Evolutionary conservation across 2,888 invertebrate genomes (phyloP).

Genomic region (Mellilla xanthometata): DNA sequence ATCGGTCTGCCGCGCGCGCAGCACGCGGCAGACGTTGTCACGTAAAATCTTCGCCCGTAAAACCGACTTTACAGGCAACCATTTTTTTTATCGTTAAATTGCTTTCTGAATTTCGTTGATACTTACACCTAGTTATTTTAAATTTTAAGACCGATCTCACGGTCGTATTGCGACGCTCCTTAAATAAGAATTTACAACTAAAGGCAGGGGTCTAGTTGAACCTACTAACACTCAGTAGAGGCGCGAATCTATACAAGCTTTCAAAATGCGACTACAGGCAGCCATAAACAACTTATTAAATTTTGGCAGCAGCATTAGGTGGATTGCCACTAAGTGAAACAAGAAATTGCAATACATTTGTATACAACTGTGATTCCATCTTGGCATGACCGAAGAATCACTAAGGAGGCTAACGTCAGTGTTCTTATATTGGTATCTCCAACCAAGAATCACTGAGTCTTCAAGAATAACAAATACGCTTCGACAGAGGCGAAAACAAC

Average conservation of each 20-base stretch:
- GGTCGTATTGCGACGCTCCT: not conserved
- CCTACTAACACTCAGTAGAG: no score
- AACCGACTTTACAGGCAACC: no score
- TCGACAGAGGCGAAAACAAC: no score
- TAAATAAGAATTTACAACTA: conserved; percentile 12
- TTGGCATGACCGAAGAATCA: no score
- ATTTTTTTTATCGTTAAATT: no score
- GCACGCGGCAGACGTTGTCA: no score
- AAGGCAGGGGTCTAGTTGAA: conserved; percentile 15
- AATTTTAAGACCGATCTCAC: conserved; percentile 2
- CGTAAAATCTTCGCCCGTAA: no score
- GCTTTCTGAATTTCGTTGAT: conserved; percentile 9
- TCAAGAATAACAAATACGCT: conserved; percentile 7
- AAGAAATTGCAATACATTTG: conserved; percentile 5
- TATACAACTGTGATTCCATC: not conserved
- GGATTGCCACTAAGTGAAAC: conserved; percentile 9
- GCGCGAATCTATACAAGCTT: conserved; percentile 13
- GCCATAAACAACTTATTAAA: conserved; percentile 22
- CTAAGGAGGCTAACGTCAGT: no score
- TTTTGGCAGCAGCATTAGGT: conserved; percentile 31
- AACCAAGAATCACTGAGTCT: no score
- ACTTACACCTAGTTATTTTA: conserved; percentile 13
- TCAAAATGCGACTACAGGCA: conserved; percentile 21
- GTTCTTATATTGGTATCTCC: no score
- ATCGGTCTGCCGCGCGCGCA: no score